Conservation (phyloP, 2,113 vertebrate genomes). For the Hemiscyllium ocellatum region DNA sequence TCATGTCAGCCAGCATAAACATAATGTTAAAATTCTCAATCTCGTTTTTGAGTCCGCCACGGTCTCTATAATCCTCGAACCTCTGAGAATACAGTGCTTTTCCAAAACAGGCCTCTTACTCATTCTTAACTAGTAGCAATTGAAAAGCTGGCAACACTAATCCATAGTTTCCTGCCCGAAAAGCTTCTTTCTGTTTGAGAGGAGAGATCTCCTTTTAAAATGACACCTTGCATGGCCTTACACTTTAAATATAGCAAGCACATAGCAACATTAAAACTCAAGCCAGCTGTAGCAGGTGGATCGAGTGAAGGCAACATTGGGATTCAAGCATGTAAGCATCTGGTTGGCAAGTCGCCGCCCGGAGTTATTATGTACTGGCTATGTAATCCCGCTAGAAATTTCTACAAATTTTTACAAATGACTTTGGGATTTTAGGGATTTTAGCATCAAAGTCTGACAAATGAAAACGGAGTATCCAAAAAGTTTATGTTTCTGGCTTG, state of each 20-base stretch:
- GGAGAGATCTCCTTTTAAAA: background rate
- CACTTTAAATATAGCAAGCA: background rate
- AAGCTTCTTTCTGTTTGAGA: background rate
- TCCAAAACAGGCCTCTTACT: background rate
- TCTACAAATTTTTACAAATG: slow-evolving; percentile 32
- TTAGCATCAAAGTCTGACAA: slow-evolving; percentile 23
- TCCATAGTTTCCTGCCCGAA: background rate
- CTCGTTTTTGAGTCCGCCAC: background rate
- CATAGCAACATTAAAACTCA: slow-evolving; percentile 13
- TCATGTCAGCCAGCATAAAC: background rate
- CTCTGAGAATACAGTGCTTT: background rate
- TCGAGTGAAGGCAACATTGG: background rate
- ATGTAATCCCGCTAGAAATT: background rate
- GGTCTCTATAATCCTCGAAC: background rate
- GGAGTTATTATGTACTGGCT: slow-evolving; percentile 7
- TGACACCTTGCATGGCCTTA: background rate
- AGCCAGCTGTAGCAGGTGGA: slow-evolving; percentile 28
- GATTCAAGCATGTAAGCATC: background rate
- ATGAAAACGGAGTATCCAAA: background rate
- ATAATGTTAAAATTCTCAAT: background rate
- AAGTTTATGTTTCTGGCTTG: background rate
- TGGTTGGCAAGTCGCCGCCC: slow-evolving; percentile 1
- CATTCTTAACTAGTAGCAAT: background rate
- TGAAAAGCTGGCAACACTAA: background rate
- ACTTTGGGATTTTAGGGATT: slow-evolving; percentile 35